Percentiles rank a stretch among this genome's conserved stretches.
These are phyloP conservation scores for Rhegmatorhina hoffmannsi DNA, from an alignment of 2,113 vertebrate genomes.

Conservation along the genomic window DNA sequence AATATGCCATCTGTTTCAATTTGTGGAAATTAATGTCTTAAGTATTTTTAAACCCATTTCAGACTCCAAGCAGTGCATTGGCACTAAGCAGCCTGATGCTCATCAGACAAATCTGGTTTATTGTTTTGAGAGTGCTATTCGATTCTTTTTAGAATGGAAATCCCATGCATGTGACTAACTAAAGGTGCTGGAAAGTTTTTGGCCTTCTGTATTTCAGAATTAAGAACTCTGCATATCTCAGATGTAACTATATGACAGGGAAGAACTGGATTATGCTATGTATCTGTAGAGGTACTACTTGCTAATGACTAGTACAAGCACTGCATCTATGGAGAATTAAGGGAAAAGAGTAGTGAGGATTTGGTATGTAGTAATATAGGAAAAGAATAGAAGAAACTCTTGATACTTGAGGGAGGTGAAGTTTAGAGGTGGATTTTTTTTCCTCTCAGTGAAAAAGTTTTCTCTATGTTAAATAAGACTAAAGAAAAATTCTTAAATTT, in stretches of 20 bases:
- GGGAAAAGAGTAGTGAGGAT: neutral
- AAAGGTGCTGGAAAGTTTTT: neutral
- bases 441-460: neutral
- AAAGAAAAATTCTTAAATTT: neutral
- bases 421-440: neutral
- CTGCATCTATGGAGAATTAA: neutral
- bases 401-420: neutral
- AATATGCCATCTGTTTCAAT: neutral
- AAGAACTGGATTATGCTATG: neutral
- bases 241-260: neutral
- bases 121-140: neutral
- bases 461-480: neutral
- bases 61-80: neutral
- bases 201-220: neutral
- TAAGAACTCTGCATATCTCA: neutral
- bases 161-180: neutral
- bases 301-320: neutral
- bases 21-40: neutral
- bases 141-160: neutral
- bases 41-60: neutral
- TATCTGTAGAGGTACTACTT: neutral
- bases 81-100: neutral
- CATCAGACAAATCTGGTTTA: neutral
- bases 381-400: neutral
- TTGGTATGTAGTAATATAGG: neutral